A percentile compares a stretch with the other conserved stretches of the same genome.
phyloP scores from a whole-genome alignment of 2,113 vertebrate species.

The Myrmophylax atrothorax region DNA sequence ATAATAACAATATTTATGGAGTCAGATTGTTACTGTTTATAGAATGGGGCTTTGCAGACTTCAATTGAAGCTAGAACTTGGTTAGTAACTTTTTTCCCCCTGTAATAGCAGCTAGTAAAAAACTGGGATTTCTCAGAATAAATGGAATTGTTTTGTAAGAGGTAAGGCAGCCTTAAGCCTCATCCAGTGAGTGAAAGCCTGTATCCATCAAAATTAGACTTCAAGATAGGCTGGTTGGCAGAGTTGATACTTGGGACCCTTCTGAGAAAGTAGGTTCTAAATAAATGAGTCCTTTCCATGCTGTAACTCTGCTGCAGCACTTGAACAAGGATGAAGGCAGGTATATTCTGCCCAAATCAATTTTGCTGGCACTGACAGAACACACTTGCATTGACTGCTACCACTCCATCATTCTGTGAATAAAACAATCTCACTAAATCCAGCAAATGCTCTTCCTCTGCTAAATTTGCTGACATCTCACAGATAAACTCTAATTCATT shows the following conservation, averaged over 20 bases:
- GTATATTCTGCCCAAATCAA: neutral
- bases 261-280: neutral
- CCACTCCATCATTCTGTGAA: neutral
- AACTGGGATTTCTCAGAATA: neutral
- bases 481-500: neutral
- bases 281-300: neutral
- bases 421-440: neutral
- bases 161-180: neutral
- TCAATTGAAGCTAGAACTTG: neutral
- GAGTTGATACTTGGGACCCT: neutral
- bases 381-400: constrained; percentile 21
- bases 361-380: neutral
- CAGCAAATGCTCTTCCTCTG: neutral
- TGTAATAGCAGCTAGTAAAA: neutral
- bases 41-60: neutral
- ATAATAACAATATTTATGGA: neutral
- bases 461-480: constrained; percentile 10
- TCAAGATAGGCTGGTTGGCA: neutral
- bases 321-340: neutral
- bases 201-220: neutral
- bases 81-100: neutral
- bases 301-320: neutral
- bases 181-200: neutral
- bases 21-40: neutral
- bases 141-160: neutral